These are phyloP conservation scores for Pavo muticus DNA, from an alignment of 2,113 vertebrate genomes.

Conservation along the genomic window DNA sequence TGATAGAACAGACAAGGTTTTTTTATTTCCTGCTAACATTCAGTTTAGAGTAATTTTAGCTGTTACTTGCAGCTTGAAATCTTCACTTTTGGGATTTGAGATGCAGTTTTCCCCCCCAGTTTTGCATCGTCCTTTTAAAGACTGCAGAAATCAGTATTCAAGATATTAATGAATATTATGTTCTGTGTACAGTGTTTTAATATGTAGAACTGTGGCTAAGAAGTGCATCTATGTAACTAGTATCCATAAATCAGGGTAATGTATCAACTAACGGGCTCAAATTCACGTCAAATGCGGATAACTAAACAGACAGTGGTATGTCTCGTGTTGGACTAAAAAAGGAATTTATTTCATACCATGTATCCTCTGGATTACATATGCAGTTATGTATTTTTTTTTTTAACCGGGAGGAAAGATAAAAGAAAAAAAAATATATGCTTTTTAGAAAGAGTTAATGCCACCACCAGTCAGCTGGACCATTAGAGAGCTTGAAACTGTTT, in stretches of 20 bases:
- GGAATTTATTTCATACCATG: not conserved
- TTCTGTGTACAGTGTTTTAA: not conserved
- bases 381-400: not conserved
- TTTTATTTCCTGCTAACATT: not conserved
- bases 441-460: not conserved
- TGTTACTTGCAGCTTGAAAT: not conserved
- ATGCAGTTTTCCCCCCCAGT: not conserved
- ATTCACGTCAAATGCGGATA: not conserved
- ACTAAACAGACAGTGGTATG: not conserved
- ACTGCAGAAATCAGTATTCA: not conserved
- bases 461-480: not conserved
- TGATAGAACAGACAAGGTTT: not conserved
- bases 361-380: not conserved
- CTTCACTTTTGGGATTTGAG: constrained; percentile 14
- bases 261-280: not conserved
- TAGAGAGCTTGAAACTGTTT: not conserved
- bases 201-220: not conserved
- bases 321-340: not conserved
- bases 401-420: not conserved
- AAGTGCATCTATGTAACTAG: not conserved
- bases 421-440: not conserved
- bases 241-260: not conserved
- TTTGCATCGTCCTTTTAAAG: not conserved
- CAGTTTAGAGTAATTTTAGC: not conserved
- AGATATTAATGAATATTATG: not conserved